Evolutionary conservation across 2,888 invertebrate species (phyloP).

Genomic region (Amphipoea lucens): DNA sequence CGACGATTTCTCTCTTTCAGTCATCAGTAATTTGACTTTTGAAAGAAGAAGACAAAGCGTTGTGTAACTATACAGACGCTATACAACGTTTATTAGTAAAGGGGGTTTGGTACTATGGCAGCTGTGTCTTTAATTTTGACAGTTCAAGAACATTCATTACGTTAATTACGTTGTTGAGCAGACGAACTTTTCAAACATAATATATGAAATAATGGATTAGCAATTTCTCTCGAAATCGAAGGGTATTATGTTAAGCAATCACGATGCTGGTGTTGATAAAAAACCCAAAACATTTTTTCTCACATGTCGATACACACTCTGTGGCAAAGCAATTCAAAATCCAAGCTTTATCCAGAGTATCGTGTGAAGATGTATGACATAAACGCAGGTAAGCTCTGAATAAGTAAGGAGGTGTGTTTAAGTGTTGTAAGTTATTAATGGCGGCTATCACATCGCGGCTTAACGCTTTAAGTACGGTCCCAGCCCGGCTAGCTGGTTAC

Average conservation of each 20-base stretch:
- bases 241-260: neutral
- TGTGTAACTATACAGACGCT: too few species aligned
- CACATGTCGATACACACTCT: slow-evolving; percentile 2
- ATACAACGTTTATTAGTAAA: too few species aligned
- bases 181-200: neutral
- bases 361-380: slow-evolving; percentile 64
- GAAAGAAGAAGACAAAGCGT: too few species aligned
- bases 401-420: slow-evolving; percentile 75
- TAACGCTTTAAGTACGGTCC: slow-evolving; percentile 85
- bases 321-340: slow-evolving; percentile 42
- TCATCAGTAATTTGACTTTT: too few species aligned
- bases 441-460: slow-evolving; percentile 78
- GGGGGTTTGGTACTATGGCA: too few species aligned
- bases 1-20: too few species aligned
- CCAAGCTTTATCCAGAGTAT: slow-evolving; percentile 44
- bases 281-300: neutral
- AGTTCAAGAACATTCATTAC: neutral
- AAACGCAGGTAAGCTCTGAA: slow-evolving; percentile 73
- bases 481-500: slow-evolving; percentile 70
- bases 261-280: neutral
- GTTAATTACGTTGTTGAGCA: neutral
- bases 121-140: too few species aligned
- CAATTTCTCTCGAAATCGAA: neutral
- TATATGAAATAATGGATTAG: neutral
- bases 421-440: slow-evolving; percentile 83